Percentiles rank a stretch among this genome's conserved stretches.
These are phyloP conservation scores for Nebria ingens DNA, from an alignment of 1,140 invertebrate species.

Conservation along the genomic window DNA sequence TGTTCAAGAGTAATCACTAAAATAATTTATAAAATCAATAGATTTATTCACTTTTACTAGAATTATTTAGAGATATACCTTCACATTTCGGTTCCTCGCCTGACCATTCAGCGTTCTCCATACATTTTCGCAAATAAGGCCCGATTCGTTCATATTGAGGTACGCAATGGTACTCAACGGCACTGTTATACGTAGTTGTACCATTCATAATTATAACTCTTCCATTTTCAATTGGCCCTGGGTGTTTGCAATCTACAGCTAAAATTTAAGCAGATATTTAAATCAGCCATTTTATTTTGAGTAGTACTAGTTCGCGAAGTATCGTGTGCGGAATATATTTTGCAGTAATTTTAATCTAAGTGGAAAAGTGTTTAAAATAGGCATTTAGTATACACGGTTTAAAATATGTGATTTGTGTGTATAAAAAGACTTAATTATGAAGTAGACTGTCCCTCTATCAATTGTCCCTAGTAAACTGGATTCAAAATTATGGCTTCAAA, in stretches of 20 bases:
- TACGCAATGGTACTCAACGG: constrained; percentile 80
- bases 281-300: too few relatives aligned
- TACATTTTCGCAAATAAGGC: constrained; percentile 69
- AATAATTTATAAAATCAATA: constrained; percentile 20
- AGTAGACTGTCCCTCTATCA: too few relatives aligned
- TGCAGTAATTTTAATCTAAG: too few relatives aligned
- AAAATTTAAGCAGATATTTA: too few relatives aligned
- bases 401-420: too few relatives aligned
- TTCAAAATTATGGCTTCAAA: too few relatives aligned
- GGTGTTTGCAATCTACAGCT: constrained; percentile 76
- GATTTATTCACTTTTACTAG: not conserved
- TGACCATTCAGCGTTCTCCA: constrained; percentile 73
- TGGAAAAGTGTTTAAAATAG: too few relatives aligned
- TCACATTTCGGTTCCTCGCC: constrained; percentile 70
- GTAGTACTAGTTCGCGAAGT: too few relatives aligned
- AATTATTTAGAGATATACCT: constrained; percentile 32
- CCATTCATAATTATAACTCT: constrained; percentile 76
- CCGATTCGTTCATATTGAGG: constrained; percentile 73
- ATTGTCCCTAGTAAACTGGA: too few relatives aligned
- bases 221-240: constrained; percentile 69
- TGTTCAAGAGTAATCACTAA: constrained; percentile 49
- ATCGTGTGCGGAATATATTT: too few relatives aligned
- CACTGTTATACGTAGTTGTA: constrained; percentile 63
- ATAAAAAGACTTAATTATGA: too few relatives aligned
- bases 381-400: too few relatives aligned